Evolutionary conservation across 2,888 invertebrate genomes (phyloP).

Genomic region (Neelides folsomi): DNA sequence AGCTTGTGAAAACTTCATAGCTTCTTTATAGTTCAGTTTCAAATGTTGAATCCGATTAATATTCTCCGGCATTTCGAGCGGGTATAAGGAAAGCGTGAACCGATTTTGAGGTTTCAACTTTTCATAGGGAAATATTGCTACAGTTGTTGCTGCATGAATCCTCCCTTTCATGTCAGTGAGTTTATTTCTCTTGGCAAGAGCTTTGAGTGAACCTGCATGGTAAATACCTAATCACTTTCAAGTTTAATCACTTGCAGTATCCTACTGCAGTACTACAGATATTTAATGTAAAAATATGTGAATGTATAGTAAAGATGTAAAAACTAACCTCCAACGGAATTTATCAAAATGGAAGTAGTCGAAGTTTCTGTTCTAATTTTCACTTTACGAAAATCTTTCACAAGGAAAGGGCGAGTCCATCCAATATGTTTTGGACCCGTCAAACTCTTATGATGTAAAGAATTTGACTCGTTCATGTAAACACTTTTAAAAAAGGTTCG

Average conservation of each 20-base stretch:
- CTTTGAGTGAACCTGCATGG: too few species aligned
- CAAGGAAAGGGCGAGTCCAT: constrained; percentile 21
- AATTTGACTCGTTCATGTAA: constrained; percentile 19
- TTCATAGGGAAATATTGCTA: constrained; percentile 28
- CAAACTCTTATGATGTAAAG: constrained; percentile 26
- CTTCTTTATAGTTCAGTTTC: too few species aligned
- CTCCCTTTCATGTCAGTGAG: not conserved
- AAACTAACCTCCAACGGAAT: not conserved
- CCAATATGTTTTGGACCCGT: constrained; percentile 28
- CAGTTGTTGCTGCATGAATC: constrained; percentile 23
- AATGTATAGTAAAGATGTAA: too few species aligned
- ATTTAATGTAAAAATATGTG: too few species aligned
- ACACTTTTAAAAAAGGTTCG: too few species aligned
- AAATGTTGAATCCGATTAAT: constrained; percentile 8
- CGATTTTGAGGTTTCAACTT: constrained; percentile 25
- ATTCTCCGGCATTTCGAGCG: constrained; percentile 17
- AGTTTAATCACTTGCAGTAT: too few species aligned
- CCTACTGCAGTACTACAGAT: too few species aligned
- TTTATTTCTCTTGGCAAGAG: too few species aligned
- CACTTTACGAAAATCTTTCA: constrained; percentile 20
- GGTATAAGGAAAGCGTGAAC: constrained; percentile 21
- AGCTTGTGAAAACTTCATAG: too few species aligned
- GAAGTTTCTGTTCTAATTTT: constrained; percentile 26
- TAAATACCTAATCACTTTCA: too few species aligned
- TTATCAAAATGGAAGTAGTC: constrained; percentile 7